A percentile compares a stretch with the other conserved stretches of the same genome.
phyloP scores from a whole-genome alignment of 2,888 invertebrate genomes.

The Drosophila fulvimacula region DNA sequence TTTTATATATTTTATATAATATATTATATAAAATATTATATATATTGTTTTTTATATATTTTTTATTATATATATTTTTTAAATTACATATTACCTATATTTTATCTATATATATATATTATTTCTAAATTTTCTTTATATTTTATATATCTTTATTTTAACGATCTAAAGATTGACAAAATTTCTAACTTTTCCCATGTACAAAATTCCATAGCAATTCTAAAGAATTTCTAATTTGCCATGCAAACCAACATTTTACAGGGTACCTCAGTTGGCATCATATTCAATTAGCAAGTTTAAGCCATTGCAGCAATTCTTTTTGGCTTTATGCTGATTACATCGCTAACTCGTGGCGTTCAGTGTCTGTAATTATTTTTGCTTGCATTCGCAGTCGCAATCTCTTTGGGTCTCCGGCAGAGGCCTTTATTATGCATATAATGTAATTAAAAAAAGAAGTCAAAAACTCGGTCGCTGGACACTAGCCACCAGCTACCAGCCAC shows the following conservation, averaged over 20 bases:
- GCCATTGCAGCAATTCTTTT: constrained; percentile 6
- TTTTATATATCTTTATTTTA: not conserved
- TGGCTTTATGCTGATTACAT: constrained; percentile 67
- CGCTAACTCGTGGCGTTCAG: constrained; percentile 55
- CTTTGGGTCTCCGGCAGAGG: constrained; percentile 37
- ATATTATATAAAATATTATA: too few relatives aligned
- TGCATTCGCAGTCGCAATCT: constrained; percentile 52
- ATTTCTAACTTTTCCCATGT: too few relatives aligned
- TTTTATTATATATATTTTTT: too few relatives aligned
- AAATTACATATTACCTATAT: too few relatives aligned
- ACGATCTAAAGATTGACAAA: too few relatives aligned
- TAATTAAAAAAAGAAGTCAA: constrained; percentile 67
- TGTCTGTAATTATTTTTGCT: constrained; percentile 70
- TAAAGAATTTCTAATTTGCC: not conserved
- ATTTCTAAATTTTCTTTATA: not conserved
- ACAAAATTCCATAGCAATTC: not conserved
- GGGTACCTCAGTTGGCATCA: constrained; percentile 10
- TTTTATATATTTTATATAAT: too few relatives aligned
- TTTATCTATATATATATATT: not conserved
- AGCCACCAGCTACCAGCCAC: constrained; percentile 21
- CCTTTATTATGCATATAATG: constrained; percentile 78
- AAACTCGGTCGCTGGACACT: constrained; percentile 25
- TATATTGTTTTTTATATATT: too few relatives aligned
- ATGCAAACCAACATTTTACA: not conserved
- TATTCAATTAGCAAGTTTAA: not conserved